Base-by-base conservation (phyloP, 2,113 vertebrate genomes). In the Spea bombifrons region DNA sequence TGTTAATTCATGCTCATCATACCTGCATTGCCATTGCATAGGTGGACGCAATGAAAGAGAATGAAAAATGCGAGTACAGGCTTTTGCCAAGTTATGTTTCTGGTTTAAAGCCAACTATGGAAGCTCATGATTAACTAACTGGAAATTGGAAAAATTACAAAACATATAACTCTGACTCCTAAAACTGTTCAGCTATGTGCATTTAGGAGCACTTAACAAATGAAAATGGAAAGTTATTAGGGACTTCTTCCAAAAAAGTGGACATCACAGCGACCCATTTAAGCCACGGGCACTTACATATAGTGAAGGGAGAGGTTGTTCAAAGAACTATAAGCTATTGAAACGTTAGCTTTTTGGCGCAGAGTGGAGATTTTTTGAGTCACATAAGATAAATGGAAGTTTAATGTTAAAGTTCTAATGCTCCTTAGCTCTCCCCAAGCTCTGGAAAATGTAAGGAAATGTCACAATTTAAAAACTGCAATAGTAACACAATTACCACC, bases 71-170 rank as follows among this genome's bases (percentile, higher is more conserved):
- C 66, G 47, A 45, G 64, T 45, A 10, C 13, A 17, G 52, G 65
- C 13, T 15, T 63, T 72, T 66, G 70, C 69, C 48, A 48, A 48
- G 47, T 57, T 12, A 57, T 64, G 16, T 78, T 55, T 66, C 52
- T 68, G 77, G 65, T 80, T 66, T n/a, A 59, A 30, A 59, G 71
- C 77, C 77, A 80, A n/a, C 17, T 64, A 16, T 46, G 57, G 71
- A 73, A 59, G 43, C 66, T 73, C 13, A 80, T 80, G 77, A 80
- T 80, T 80, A 67, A 80, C 50, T 80, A 80, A 80, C 71, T 79
- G 45, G 63, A 73, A 73, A 67, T 72, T 80, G 64, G 71, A 67
- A 47, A 73, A 47, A 57, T 67, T 67, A 65, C 70, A 80, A 79
- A 73, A 73, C 67, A 80, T 67, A 73, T 73, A 80, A 73, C 45